Base-by-base conservation (phyloP, 2,113 vertebrate genomes). In the Heteronetta atricapilla region DNA sequence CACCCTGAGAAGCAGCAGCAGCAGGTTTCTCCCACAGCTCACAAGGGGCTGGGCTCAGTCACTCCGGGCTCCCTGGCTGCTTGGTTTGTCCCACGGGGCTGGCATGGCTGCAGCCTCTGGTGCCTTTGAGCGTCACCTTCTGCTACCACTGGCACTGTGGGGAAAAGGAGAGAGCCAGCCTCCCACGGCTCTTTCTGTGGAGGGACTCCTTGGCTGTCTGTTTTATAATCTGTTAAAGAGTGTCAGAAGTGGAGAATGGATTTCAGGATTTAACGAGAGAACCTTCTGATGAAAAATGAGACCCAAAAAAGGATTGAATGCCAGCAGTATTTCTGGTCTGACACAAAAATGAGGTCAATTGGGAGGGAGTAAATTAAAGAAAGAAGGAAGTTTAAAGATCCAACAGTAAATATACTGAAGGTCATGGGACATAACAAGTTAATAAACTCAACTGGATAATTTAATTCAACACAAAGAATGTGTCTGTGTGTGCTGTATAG, bases 401-500 rank as follows among this genome's bases (percentile, higher is more conserved):
- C 74, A 84, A 31, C 26, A 78, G 90, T 82, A 96, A 96, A 94
- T 86, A 95, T 22, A 25, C 82, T 72, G 86, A 93, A 91, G 94
- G 88, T 95, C 90, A 55, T 26, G 73, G 80, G 76, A 78, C 73
- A 42, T 79, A 87, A 86, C 50, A 96, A 93, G 88, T 90, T 95
- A 93, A 96, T 93, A 90, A 94, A 91, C 76, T 94, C 83, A 73
- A 84, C 69, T 31, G 58, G 73, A 66, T 90, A 66, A 94, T 90
- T 93, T 90, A 90, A 94, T 92, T 90, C 62, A 62, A 75, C 73
- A 73, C 69, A 52, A 84, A 75, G 93, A 72, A 46, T 23, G 38
- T 25, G 16, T 60, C 82, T 83, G 48, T 78, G 64, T 86, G 90
- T 92, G 20, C 90, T 78, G 82, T 82, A 90, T 36, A 59, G 86